phyloP scores from a whole-genome alignment of 2,113 vertebrate species.

The Hymenochirus boettgeri region DNA sequence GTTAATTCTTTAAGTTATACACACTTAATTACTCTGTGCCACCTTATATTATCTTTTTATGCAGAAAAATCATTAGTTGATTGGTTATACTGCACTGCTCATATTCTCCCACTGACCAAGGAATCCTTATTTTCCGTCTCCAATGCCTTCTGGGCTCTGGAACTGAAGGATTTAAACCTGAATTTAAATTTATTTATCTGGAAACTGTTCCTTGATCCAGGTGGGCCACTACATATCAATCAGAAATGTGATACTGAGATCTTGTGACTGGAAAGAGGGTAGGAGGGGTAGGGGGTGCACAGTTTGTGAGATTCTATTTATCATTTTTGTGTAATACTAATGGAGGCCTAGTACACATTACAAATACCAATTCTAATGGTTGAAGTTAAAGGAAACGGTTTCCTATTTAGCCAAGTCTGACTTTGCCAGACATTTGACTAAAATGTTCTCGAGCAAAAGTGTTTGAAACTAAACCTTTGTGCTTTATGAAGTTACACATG shows the following conservation, averaged over 20 bases:
- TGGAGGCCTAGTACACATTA: slow-evolving; percentile 23
- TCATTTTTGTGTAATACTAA: slow-evolving; percentile 37
- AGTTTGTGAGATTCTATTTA: slow-evolving; percentile 36
- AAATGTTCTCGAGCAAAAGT: neutral
- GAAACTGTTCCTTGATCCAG: slow-evolving; percentile 4
- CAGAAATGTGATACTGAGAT: neutral
- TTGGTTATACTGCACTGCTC: no score
- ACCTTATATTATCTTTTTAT: slow-evolving; percentile 12
- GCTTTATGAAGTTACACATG: neutral
- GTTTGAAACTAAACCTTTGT: neutral
- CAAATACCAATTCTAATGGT: neutral
- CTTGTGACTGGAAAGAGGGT: neutral
- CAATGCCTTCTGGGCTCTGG: neutral
- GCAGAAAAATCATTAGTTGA: no score
- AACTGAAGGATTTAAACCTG: neutral
- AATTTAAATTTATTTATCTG: no score
- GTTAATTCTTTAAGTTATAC: neutral
- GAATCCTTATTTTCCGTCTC: neutral
- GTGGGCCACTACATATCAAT: no score
- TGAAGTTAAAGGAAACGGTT: neutral
- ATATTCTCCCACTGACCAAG: neutral
- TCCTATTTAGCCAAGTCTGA: neutral
- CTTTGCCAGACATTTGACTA: neutral
- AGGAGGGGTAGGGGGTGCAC: neutral
- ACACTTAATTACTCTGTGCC: neutral